Percentiles rank a stretch among this genome's conserved stretches.
Evolutionary conservation across 2,888 invertebrate species (phyloP).

Genomic region (Tinea semifulvella): DNA sequence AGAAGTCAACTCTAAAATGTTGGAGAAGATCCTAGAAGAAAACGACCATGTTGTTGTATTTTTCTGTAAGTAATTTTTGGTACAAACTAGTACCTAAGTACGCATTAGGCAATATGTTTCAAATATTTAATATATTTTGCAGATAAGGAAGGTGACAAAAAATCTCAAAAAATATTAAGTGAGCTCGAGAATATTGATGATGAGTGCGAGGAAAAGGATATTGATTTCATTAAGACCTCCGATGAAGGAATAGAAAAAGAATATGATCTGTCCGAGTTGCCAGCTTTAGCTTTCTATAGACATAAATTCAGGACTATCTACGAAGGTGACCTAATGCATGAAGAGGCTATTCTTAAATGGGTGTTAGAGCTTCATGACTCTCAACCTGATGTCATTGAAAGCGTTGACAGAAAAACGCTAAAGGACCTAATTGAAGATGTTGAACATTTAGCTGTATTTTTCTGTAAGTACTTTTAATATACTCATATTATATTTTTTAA

Average conservation of each 20-base stretch:
- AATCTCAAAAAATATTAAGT: slow-evolving; percentile 86
- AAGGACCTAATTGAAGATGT: slow-evolving; percentile 90
- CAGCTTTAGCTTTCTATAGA: slow-evolving; percentile 86
- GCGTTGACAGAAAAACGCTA: slow-evolving; percentile 88
- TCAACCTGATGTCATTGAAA: slow-evolving; percentile 89
- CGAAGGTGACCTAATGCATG: slow-evolving; percentile 89
- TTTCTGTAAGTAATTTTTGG: slow-evolving; percentile 73
- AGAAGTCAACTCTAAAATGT: slow-evolving; percentile 89
- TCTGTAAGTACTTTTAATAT: slow-evolving; percentile 71
- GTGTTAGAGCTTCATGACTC: slow-evolving; percentile 85
- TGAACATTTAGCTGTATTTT: slow-evolving; percentile 91
- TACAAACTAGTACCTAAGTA: slow-evolving; percentile 2
- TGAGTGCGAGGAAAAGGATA: slow-evolving; percentile 90
- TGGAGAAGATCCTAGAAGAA: slow-evolving; percentile 88
- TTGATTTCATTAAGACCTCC: slow-evolving; percentile 91
- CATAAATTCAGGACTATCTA: slow-evolving; percentile 90
- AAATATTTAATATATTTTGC: slow-evolving; percentile 18
- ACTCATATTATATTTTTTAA: slow-evolving; percentile 5
- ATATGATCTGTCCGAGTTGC: slow-evolving; percentile 83
- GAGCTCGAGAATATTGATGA: slow-evolving; percentile 94
- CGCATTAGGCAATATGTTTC: too few relatives aligned
- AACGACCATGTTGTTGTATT: slow-evolving; percentile 91
- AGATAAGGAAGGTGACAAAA: slow-evolving; percentile 92
- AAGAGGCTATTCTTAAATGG: slow-evolving; percentile 90
- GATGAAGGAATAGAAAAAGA: slow-evolving; percentile 88